Evolutionary conservation across 2,797 vertebrate genomes (phyloP), one percentile per base, ranked within the genome.

Genomic region (Poeciliopsis presidionis): DNA sequence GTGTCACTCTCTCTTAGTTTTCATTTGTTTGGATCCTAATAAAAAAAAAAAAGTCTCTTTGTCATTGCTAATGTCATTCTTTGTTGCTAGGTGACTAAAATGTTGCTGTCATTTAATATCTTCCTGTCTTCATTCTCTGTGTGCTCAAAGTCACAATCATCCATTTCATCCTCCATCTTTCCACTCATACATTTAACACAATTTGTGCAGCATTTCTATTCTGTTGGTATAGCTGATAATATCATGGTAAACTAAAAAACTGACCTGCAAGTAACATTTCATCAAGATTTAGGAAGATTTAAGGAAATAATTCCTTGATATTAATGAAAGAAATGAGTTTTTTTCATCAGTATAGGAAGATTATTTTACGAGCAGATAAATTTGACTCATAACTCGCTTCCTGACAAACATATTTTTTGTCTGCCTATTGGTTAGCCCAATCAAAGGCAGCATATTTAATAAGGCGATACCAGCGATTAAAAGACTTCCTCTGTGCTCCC

Each of bases 401-500:
- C 5, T n/a, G 41, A n/a, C 7, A 43, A 11, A 59, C 51, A 77
- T 75, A 3, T 72, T 2, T 30, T 55, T 8, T 72, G 20, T 22
- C 28, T 53, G 16, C 39, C 9, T 49, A 25, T 30, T 76, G 13
- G 49, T 20, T 12, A 55, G n/a, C 43, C 73, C 79, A 84, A 39
- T 70, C 59, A 75, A 61, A 53, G 75, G 41, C 25, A 70, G 67
- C 25, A 70, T 28, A 81, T 77, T 80, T 61, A 78, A 71, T 88
- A 36, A 76, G 79, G 28, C 49, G 41, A 87, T 82, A 81, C 71
- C 76, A 72, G 16, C 70, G 7, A 43, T 82, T 28, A 87, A 84
- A 85, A 81, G 2, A 76, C 81, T 88, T 89, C 89, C 76, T 85
- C 74, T 33, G 46, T 49, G 67, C 86, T 92, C 87, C 76, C 81